phyloP scores from a whole-genome alignment of 2,888 invertebrate genomes.

The Blomia tropicalis region DNA sequence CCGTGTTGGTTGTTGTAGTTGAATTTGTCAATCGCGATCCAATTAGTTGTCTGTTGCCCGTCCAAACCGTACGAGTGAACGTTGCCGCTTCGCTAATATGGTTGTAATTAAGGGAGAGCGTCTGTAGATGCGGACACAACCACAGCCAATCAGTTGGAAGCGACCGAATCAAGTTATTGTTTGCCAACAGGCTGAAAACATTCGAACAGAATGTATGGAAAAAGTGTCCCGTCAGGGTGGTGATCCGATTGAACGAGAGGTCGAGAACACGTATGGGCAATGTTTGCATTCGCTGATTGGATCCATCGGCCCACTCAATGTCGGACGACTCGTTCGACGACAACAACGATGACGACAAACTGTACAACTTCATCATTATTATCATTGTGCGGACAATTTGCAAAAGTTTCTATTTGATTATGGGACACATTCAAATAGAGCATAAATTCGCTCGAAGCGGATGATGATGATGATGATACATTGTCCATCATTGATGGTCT shows the following conservation, averaged over 20 bases:
- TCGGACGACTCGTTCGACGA: not conserved
- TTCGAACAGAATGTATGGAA: constrained; percentile 44
- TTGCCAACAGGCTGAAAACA: constrained; percentile 51
- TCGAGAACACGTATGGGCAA: constrained; percentile 40
- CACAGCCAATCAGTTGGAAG: constrained; percentile 43
- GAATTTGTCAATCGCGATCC: not conserved
- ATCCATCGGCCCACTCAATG: not conserved
- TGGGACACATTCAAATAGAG: constrained; percentile 52
- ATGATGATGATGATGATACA: not conserved
- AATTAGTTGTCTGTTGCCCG: too few relatives aligned
- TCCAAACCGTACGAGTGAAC: not conserved
- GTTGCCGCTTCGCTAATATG: not conserved
- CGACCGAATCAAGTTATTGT: constrained; percentile 53
- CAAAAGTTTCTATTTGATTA: constrained; percentile 43
- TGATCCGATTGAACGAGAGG: constrained; percentile 51
- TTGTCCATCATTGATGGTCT: not conserved
- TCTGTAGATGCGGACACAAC: constrained; percentile 10
- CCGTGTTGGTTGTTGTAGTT: not conserved
- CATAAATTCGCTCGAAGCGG: not conserved
- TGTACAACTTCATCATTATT: too few relatives aligned
- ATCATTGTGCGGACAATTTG: too few relatives aligned
- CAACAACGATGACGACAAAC: too few relatives aligned
- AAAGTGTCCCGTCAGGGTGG: constrained; percentile 46
- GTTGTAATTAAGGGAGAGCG: constrained; percentile 19
- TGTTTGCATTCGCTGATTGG: constrained; percentile 19